Conservation (phyloP, 2,888 invertebrate species). For the Synergus gifuensis region DNA sequence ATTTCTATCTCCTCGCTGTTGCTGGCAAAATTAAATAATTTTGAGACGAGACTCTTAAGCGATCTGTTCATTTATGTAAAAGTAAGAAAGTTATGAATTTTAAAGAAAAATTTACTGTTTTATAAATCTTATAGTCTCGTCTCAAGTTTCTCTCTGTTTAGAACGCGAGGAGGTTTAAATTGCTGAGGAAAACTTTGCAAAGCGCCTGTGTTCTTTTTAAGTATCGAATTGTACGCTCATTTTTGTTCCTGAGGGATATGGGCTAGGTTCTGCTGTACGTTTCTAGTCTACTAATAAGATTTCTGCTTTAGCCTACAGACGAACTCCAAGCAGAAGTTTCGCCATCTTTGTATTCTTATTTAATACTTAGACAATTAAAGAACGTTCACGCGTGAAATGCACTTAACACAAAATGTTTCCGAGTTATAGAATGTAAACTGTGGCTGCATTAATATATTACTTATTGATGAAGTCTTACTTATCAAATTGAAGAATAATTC, state of each 20-base stretch:
- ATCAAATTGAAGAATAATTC: no score
- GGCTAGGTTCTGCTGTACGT: slow-evolving; percentile 37
- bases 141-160: not conserved
- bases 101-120: not conserved
- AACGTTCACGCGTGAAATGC: slow-evolving; percentile 27
- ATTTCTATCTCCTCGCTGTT: slow-evolving; percentile 16
- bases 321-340: slow-evolving; percentile 38
- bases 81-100: slow-evolving; percentile 2
- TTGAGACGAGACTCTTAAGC: slow-evolving; percentile 5
- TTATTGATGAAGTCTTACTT: not conserved
- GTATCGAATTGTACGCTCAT: slow-evolving; percentile 21
- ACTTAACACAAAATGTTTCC: slow-evolving; percentile 24
- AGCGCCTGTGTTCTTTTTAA: slow-evolving; percentile 6
- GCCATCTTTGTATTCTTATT: slow-evolving; percentile 39
- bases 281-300: slow-evolving; percentile 38
- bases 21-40: not conserved
- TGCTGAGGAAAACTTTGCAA: not conserved
- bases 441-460: not conserved
- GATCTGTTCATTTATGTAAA: not conserved
- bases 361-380: slow-evolving; percentile 27
- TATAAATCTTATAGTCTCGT: slow-evolving; percentile 3
- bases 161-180: slow-evolving; percentile 1
- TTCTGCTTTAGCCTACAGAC: slow-evolving; percentile 34
- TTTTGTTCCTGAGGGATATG: slow-evolving; percentile 22
- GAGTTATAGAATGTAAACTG: slow-evolving; percentile 29